Conservation (phyloP, 2,888 invertebrate genomes). For the Xestobium rufovillosum region DNA sequence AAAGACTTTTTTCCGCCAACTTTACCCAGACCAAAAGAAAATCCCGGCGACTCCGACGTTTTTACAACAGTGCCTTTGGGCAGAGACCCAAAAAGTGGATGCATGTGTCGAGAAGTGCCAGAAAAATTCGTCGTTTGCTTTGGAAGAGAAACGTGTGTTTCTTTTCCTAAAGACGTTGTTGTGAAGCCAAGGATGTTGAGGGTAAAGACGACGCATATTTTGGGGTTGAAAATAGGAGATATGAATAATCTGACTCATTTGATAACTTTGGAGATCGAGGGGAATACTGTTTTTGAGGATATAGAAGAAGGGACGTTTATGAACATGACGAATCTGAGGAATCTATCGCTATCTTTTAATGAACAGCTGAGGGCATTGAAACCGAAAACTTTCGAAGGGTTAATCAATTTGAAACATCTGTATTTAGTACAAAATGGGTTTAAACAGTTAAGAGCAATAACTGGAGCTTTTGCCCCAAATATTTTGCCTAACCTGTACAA, state of each 20-base stretch:
- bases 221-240: conserved; percentile 42
- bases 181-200: conserved; percentile 41
- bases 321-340: conserved; percentile 44
- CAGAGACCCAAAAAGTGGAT: conserved; percentile 36
- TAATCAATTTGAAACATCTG: conserved; percentile 45
- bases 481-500: conserved; percentile 44
- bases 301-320: conserved; percentile 47
- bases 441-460: conserved; percentile 41
- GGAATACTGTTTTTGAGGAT: conserved; percentile 46
- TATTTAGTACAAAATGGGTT: conserved; percentile 52
- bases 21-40: conserved; percentile 14
- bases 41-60: conserved; percentile 5
- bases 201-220: conserved; percentile 48
- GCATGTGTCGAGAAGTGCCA: conserved; percentile 45
- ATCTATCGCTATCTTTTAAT: conserved; percentile 52
- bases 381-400: conserved; percentile 46
- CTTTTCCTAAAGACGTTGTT: conserved; percentile 46
- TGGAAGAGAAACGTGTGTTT: conserved; percentile 47
- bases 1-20: conserved; percentile 16
- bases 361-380: conserved; percentile 44
- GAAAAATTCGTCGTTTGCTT: conserved; percentile 45
- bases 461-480: conserved; percentile 41
- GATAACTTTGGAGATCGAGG: conserved; percentile 47
- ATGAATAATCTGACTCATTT: conserved; percentile 41
- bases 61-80: background rate